Evolutionary conservation across 2,113 vertebrate genomes (phyloP), one percentile per base, ranked within the genome.

Genomic region (Ornithorhynchus anatinus): DNA sequence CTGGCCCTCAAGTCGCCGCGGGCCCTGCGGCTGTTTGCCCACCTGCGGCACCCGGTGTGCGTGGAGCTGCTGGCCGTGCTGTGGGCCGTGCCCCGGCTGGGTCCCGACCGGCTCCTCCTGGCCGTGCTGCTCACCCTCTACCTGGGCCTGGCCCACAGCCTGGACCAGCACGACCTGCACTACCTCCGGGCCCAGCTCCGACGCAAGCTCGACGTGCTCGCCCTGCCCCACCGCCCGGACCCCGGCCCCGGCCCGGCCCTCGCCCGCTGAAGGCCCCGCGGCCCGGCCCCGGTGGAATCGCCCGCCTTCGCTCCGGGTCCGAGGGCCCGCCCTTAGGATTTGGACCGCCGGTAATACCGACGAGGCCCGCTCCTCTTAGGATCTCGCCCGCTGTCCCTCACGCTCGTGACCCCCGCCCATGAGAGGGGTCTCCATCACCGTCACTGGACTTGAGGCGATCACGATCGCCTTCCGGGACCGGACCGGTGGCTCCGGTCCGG

Each of bases 41-140:
- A 97, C 87, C 89, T 96, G 19, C 93, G 96, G 27, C 96, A 96
- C 82, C 96, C 96, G 0, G 92, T 97, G 60, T 97, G 91, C 48
- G 80, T 96, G 88, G 96, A 97, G 89, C 89, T 97, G 59, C 83
- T 89, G 11, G 85, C 94, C 1, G 91, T 97, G 69, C 88, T 97
- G 47, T 97, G 96, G 96, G 86, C 93, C 15, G 89, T 97, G 22
- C 96, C 96, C 11, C 88, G 92, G 6, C 64, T 97, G 58, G 87
- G 95, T 31, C 88, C 94, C 15, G 96, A 97, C 73, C 87, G 96
- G 25, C 90, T 96, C 35, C 90, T 97, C 59, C 89, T 97, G 31
- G 93, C 96, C 2, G 77, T 76, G 32, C 87, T 86, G 20, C 89
- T 97, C 63, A 94, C 95, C 0, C 52, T 90, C 31, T 97, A 97